Conservation (phyloP, 2,797 vertebrate species). For the Loriculus beryllinus region DNA sequence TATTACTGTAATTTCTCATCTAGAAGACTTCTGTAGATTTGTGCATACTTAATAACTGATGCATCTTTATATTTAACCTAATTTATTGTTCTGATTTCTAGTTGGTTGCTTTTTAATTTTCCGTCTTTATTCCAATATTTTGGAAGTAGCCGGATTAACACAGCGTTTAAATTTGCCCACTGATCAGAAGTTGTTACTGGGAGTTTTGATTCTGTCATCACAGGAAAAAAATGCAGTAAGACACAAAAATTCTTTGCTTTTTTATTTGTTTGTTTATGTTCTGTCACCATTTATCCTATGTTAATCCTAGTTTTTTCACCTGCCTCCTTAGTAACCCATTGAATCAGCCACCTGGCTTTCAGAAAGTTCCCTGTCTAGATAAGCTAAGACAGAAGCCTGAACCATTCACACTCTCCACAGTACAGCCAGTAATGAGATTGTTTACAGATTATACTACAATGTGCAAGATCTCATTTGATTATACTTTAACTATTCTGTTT, state of each 20-base stretch:
- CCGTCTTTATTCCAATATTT: slow-evolving; percentile 11
- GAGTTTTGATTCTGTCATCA: not conserved
- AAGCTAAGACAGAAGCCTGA: not conserved
- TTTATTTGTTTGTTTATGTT: not conserved
- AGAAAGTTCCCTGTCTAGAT: not conserved
- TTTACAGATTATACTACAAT: not conserved
- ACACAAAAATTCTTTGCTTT: not conserved
- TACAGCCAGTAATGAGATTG: not conserved
- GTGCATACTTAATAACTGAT: not conserved
- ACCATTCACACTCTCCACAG: not conserved
- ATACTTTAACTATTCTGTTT: slow-evolving; percentile 75
- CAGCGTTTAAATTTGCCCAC: not conserved
- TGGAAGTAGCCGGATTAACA: not conserved
- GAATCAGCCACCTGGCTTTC: slow-evolving; percentile 9
- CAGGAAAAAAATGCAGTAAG: not conserved
- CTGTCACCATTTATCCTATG: not conserved
- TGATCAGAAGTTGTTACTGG: not conserved
- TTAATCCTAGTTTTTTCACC: not conserved
- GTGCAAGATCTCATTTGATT: slow-evolving; percentile 44
- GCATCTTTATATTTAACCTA: not conserved
- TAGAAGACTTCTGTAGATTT: not conserved
- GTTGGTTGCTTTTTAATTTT: not conserved
- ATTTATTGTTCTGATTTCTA: not conserved
- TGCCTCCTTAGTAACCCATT: not conserved
- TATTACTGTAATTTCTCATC: not conserved